Percentiles rank a stretch among this genome's conserved stretches.
These are phyloP conservation scores for Steinernema feltiae DNA, from an alignment of 1,140 invertebrate species.

Conservation along the genomic window DNA sequence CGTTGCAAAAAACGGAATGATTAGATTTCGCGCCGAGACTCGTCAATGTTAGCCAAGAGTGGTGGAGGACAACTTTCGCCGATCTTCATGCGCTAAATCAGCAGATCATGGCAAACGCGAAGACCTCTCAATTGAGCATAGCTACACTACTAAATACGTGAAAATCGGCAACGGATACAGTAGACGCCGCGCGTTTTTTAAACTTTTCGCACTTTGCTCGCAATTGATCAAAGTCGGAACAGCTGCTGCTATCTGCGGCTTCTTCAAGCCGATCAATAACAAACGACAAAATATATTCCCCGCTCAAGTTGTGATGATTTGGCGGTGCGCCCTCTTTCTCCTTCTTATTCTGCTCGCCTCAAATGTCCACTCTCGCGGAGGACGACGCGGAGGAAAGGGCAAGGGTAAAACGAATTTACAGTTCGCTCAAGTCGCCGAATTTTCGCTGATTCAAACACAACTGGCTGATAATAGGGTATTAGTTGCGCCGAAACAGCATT, in stretches of 20 bases:
- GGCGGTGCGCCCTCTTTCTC: conserved; percentile 48
- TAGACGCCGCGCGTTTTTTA: too few relatives aligned
- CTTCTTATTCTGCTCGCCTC: conserved; percentile 3
- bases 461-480: conserved; percentile 54
- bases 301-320: background rate
- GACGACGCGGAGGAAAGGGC: conserved; percentile 53
- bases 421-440: conserved; percentile 57
- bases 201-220: too few relatives aligned
- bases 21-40: too few relatives aligned
- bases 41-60: too few relatives aligned
- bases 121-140: background rate
- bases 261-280: background rate
- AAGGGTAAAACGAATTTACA: conserved; percentile 56
- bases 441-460: conserved; percentile 52
- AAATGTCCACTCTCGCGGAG: conserved; percentile 46
- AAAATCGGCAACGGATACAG: too few relatives aligned
- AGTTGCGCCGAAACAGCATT: too few relatives aligned
- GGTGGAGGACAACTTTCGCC: too few relatives aligned
- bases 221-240: background rate
- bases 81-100: background rate
- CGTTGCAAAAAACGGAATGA: too few relatives aligned
- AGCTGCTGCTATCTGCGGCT: background rate
- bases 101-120: background rate
- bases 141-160: too few relatives aligned
- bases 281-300: background rate